Evolutionary conservation across 2,113 vertebrate genomes (phyloP), one percentile per base, ranked within the genome.

Genomic region (Myrmophylax atrothorax): DNA sequence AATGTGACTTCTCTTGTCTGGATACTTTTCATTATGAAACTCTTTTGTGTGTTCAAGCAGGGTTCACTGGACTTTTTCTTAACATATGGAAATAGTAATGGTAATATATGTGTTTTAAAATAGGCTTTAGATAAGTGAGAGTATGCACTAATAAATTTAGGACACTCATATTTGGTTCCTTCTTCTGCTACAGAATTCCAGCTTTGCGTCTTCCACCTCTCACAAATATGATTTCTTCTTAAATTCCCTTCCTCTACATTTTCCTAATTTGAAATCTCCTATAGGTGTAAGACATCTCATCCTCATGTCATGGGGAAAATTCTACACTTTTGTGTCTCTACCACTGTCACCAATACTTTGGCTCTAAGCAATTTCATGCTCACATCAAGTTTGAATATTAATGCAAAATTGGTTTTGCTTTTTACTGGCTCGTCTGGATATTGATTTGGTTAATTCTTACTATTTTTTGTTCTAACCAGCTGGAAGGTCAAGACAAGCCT

Each of bases 401-500:
- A 67, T 17, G 5, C 8, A 20, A 70, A 74, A 6, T 66, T 86
- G 25, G 5, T 76, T 90, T 75, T 83, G 24, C 24, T 63, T 59
- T 20, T 31, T 76, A n/a, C 7, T 20, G 5, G 6, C 38, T 69
- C 19, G 40, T n/a, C 37, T 76, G 40, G 18, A 6, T 70, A 6
- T 28, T 68, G 42, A 44, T 81, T 95, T 46, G 9, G 28, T 89
- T 63, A 35, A 59, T 47, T 55, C 23, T 70, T 87, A 38, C 25
- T 77, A 15, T 31, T 60, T 8, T 11, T 84, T 75, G 3, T 84
- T 70, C 29, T 62, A 29, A 49, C 70, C 19, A 42, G 3, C 42
- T 84, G 64, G 16, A 84, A 84, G 0, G 3, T 20, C 9, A 35
- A 91, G 35, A 42, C 17, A 37, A 0, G 0, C 77, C 19, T 86